phyloP scores from a whole-genome alignment of 2,888 invertebrate genomes.

The Ophraella communa region DNA sequence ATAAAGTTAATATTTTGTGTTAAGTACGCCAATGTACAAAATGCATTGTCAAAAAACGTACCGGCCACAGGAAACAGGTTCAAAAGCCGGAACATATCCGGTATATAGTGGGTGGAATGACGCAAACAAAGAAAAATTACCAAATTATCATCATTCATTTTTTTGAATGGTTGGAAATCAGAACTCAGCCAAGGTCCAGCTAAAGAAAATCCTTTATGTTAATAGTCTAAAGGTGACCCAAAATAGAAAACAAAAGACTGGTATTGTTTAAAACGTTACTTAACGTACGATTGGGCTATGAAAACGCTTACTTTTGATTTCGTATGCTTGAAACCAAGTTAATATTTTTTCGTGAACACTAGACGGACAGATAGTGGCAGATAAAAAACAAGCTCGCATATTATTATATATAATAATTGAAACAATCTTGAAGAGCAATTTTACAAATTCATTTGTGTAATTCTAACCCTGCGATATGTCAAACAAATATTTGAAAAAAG shows the following conservation, averaged over 20 bases:
- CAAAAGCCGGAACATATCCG: constrained; percentile 23
- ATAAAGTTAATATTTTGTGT: too few relatives aligned
- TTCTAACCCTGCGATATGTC: too few relatives aligned
- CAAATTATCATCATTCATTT: constrained; percentile 23
- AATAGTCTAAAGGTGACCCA: constrained; percentile 15
- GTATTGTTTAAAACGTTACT: not conserved
- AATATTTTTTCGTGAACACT: too few relatives aligned
- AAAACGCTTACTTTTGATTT: not conserved
- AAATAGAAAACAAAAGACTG: not conserved
- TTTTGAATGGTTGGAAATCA: constrained; percentile 10
- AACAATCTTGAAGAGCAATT: too few relatives aligned
- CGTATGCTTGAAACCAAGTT: too few relatives aligned
- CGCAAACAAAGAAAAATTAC: constrained; percentile 25
- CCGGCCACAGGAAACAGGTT: constrained; percentile 13
- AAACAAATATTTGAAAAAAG: too few relatives aligned
- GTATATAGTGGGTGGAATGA: constrained; percentile 14
- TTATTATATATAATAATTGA: too few relatives aligned
- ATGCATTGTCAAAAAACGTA: constrained; percentile 17
- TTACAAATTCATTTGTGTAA: too few relatives aligned
- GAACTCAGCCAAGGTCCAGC: constrained; percentile 19
- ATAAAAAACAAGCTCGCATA: too few relatives aligned
- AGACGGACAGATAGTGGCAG: too few relatives aligned
- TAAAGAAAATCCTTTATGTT: constrained; percentile 7
- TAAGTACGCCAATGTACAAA: constrained; percentile 3
- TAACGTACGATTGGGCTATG: not conserved